Conservation (phyloP, 2,797 vertebrate genomes). For the Natrix natrix region DNA sequence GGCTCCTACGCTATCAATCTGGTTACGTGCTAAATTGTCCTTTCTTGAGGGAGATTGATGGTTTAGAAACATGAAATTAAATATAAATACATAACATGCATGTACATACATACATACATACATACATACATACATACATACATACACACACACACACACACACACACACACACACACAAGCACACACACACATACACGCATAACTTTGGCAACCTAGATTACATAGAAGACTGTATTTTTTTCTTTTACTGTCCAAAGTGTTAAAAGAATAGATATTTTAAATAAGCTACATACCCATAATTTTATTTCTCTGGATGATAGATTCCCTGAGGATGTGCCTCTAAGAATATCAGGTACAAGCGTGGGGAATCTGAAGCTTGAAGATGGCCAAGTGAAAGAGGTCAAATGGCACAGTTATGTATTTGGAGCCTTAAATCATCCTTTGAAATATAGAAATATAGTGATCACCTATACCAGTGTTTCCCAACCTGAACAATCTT, state of each 20-base stretch:
- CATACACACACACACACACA: too few species aligned
- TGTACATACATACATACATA: too few species aligned
- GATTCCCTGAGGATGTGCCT: background rate
- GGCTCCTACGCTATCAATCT: background rate
- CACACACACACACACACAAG: too few species aligned
- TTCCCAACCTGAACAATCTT: background rate
- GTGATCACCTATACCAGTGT: background rate
- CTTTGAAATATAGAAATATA: background rate
- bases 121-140: too few species aligned
- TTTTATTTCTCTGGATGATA: background rate
- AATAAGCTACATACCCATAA: background rate
- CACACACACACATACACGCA: too few species aligned
- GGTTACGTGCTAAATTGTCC: background rate
- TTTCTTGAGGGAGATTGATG: background rate
- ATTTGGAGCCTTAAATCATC: background rate
- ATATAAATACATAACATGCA: too few species aligned
- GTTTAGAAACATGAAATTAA: background rate
- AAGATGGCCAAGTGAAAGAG: background rate
- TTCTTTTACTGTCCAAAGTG: background rate
- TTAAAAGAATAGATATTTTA: background rate
- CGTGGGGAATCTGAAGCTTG: background rate
- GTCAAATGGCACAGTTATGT: background rate
- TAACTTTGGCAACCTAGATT: background rate
- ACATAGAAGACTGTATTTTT: background rate
- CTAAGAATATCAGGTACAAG: background rate